Evolutionary conservation across 2,888 invertebrate species (phyloP), one percentile per base, ranked within the genome.

Genomic region (Zaprionus obscuricornis): DNA sequence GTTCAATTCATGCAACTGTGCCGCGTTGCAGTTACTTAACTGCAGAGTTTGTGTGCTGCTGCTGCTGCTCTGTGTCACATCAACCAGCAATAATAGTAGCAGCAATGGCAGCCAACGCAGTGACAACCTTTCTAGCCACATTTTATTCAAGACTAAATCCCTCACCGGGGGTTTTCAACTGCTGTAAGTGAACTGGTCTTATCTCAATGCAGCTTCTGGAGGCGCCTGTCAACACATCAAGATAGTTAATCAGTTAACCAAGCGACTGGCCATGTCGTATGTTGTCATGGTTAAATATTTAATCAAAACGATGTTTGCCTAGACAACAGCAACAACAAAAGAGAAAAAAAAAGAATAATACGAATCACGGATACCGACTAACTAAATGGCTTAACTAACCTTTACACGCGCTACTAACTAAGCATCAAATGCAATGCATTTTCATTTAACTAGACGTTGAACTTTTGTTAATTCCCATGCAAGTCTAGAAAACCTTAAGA

Each of bases 121-220:
- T 16, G 49, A 26, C 27, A 71, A 63, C 59, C 37, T 60, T 60
- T 27, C 55, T 40, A 20, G 34, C 33, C 56, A 50, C 76, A 62
- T 64, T 43, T 40, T 24, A 42, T 17, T 24, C 11, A 10, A 66
- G 67, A 85, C 75, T 74, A 49, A 55, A 17, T 6, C 29, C 27
- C 14, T 17, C 11, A 13, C 11, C 11, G 4, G 16, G 4, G 7
- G 22, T 17, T 11, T 3, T 20, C 4, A 18, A 13, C 14, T 22
- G 51, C 43, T 66, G 49, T 76, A 47, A 31, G 17, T 17, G 3
- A 7, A 50, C 17, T 45, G 40, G 18, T 10, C 65, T 85, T 79
- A 78, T 78, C 84, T 64, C 40, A 74, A 79, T 77, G 85, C 85
- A 83, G 85, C 52, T 59, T 63, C 63, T 52, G 55, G 40, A 29